Evolutionary conservation across 2,888 invertebrate genomes (phyloP), one percentile per base, ranked within the genome.

Genomic region (Gordius sp.): DNA sequence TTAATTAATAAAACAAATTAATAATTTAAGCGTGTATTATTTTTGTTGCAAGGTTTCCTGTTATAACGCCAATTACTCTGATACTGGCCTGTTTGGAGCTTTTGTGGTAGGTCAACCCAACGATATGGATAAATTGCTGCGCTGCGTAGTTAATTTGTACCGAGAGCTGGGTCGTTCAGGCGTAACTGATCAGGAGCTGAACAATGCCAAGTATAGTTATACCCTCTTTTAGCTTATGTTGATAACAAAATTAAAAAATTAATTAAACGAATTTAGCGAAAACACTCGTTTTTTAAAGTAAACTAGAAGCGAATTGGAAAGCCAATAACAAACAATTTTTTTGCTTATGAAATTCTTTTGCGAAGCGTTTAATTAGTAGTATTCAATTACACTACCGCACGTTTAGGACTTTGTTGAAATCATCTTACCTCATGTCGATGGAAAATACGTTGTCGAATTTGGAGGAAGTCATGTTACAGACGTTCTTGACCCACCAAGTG

Each of bases 1-100:
- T n/a, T n/a, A n/a, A n/a, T n/a, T n/a, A n/a, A n/a, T n/a, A n/a
- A n/a, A n/a, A n/a, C n/a, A n/a, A n/a, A n/a, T n/a, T n/a, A n/a
- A n/a, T n/a, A n/a, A n/a, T n/a, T n/a, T n/a, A n/a, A n/a, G n/a
- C n/a, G n/a, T n/a, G n/a, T n/a, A n/a, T n/a, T n/a, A n/a, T n/a
- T n/a, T n/a, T n/a, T n/a, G n/a, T n/a, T n/a, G n/a, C n/a, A 13
- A 47, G 47, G 20, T 47, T 8, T n/a, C 47, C 4, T 47, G 47
- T 20, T 47, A 47, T 23, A 47, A 47, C 47, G 47, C 20, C 20
- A 47, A 47, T 47, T 47, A 47, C 20, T 18, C 4, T 23, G 47
- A 47, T 23, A 47, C 47, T 8, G 47, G 47, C 8, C 47, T 47
- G 4, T 47, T 47, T 47, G 47, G 47, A n/a, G 47, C 20, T 8